Evolutionary conservation across 1,140 invertebrate genomes (phyloP).

Genomic region (Archivesica marissinica): DNA sequence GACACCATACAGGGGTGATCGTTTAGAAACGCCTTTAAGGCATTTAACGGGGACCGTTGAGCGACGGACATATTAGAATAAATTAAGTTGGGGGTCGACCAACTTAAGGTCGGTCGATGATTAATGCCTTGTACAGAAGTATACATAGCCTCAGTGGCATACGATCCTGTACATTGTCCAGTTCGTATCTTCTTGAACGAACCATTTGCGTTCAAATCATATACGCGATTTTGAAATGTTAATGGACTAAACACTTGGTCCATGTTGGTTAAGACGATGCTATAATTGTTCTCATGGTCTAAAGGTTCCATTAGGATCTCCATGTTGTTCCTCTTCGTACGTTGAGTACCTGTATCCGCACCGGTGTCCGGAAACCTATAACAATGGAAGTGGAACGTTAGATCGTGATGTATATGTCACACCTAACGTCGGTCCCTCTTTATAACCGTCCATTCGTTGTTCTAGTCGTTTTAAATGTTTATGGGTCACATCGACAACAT

Average conservation of each 20-base stretch:
- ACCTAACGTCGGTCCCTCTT: too few species aligned
- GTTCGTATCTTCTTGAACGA: background rate
- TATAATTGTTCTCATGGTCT: too few species aligned
- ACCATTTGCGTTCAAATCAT: background rate
- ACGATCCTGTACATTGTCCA: background rate
- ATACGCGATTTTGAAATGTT: background rate
- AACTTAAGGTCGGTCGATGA: background rate
- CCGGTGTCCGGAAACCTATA: too few species aligned
- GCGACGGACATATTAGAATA: background rate
- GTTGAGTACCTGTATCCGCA: too few species aligned
- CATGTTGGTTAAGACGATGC: background rate
- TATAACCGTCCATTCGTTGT: too few species aligned
- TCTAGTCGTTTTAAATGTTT: too few species aligned
- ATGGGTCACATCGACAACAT: too few species aligned
- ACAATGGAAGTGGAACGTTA: too few species aligned
- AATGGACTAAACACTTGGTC: background rate
- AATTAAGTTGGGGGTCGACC: background rate
- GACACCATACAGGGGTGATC: background rate
- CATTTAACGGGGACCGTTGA: background rate
- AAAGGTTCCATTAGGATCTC: too few species aligned
- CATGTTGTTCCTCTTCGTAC: too few species aligned
- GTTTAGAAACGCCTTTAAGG: background rate
- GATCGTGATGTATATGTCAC: too few species aligned
- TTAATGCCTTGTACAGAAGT: background rate
- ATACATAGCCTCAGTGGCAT: background rate